These are phyloP conservation scores for Leucania comma DNA, from an alignment of 2,888 invertebrate genomes.

Conservation along the genomic window DNA sequence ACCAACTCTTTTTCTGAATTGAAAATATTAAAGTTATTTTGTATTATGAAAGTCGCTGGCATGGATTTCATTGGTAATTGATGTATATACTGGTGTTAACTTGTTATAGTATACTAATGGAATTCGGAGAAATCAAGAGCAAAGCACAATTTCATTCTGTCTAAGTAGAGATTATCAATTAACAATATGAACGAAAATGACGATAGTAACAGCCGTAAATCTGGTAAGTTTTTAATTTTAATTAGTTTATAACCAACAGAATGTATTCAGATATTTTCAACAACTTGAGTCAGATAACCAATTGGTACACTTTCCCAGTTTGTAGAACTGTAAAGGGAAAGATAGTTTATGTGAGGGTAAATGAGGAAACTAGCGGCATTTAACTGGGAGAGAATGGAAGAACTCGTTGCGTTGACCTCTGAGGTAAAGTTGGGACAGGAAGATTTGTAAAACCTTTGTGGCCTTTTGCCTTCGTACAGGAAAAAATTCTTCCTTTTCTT, in stretches of 20 bases:
- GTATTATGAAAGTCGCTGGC: not conserved
- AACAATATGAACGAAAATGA: constrained; percentile 32
- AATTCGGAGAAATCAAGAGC: not conserved
- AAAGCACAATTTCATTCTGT: not conserved
- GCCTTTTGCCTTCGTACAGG: too few relatives aligned
- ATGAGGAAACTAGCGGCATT: not conserved
- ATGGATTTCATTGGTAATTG: too few relatives aligned
- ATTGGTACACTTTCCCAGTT: not conserved
- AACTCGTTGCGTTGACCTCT: not conserved
- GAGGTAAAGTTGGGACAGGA: too few relatives aligned
- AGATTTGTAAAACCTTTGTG: too few relatives aligned
- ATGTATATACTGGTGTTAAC: not conserved
- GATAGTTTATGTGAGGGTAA: not conserved
- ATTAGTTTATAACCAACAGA: not conserved
- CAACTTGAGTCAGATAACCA: not conserved
- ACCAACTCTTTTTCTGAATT: not conserved
- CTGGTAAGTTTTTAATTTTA: constrained; percentile 24
- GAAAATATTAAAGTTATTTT: not conserved
- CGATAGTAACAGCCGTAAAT: constrained; percentile 15
- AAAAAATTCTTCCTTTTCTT: too few relatives aligned
- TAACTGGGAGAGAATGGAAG: not conserved
- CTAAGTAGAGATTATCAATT: constrained; percentile 1
- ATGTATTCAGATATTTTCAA: not conserved
- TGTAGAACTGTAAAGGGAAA: not conserved
- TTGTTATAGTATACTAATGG: not conserved